phyloP scores from a whole-genome alignment of 2,113 vertebrate species.

The Ammodramus savannarum region DNA sequence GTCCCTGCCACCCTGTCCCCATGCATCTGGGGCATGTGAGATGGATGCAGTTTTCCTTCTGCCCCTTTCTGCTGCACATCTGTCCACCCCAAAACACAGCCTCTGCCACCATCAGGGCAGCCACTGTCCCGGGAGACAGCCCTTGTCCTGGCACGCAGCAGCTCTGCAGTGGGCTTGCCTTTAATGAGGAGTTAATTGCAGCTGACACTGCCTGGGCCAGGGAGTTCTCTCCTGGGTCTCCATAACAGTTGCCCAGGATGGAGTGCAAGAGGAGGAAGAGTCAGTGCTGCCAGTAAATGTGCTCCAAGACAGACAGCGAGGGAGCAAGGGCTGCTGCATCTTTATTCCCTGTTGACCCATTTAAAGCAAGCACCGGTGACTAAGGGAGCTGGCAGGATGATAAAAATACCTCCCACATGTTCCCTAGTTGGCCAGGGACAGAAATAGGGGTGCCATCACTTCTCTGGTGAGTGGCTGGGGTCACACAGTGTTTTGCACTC shows the following conservation, averaged over 20 bases:
- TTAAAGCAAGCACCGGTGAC: constrained; percentile 38
- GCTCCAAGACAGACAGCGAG: not conserved
- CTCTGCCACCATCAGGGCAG: not conserved
- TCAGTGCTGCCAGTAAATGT: not conserved
- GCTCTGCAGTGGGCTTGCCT: not conserved
- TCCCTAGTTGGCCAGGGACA: not conserved
- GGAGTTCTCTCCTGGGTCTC: not conserved
- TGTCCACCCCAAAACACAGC: rapidly evolving
- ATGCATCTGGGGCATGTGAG: rapidly evolving
- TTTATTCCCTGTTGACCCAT: constrained; percentile 69
- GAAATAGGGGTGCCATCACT: constrained; percentile 29
- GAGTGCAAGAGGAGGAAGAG: not conserved
- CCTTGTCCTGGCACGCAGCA: not conserved
- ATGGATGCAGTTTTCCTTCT: not conserved
- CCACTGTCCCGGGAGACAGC: rapidly evolving
- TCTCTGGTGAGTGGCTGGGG: not conserved
- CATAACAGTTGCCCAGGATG: not conserved
- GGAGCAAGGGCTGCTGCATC: not conserved
- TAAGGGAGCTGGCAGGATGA: constrained; percentile 24
- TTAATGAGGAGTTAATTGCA: constrained; percentile 5
- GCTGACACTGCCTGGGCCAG: not conserved
- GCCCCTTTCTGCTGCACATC: rapidly evolving
- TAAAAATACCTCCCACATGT: constrained; percentile 59
- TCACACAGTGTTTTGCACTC: not conserved
- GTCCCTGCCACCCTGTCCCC: not conserved